Base-by-base conservation (phyloP, 2,113 vertebrate genomes). In the Peucedramus taeniatus region DNA sequence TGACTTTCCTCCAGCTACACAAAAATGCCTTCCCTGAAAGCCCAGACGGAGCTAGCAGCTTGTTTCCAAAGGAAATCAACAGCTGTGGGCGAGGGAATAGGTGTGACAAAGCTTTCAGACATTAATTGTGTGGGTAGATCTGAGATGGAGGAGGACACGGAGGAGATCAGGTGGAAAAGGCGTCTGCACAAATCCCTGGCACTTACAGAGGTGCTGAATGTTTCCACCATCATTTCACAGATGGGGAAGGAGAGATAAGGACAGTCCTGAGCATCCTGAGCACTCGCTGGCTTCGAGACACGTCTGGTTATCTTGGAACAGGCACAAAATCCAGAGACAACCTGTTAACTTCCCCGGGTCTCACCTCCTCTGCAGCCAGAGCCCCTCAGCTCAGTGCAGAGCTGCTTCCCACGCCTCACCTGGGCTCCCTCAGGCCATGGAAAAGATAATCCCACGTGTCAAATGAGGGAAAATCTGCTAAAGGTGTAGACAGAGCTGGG, bases 1-100 rank as follows among this genome's bases (percentile, higher is more conserved):
- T 63, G 74, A 75, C 70, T 86, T 87, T 59, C 61, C 71, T 94
- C 56, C 54, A 89, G 93, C 83, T 35, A 83, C 57, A 69, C 66
- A 42, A 18, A 87, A 86, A 33, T 8, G 11, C 16, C 42, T 7
- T 11, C 61, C 61, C 50, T 45, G 84, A 87, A 72, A 64, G 14
- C 64, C 79, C 83, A 87, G 82, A 40, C 37, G 3, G 87, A 94
- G 89, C 61, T 65, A 87, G 50, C 60, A 82, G 80, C 68, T 86
- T 35, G 37, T 45, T 88, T 83, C 75, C 94, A 83, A 91, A 94
- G 77, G 51, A 65, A 93, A 69, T 33, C 78, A 77, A 1, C 15
- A 42, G 57, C 84, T 75, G 61, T 45, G 40, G 89, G 90, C 65
- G 66, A 61, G 82, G 82, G 70, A 76, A 85, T 10, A 72, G 71